Base-by-base conservation (phyloP, 2,888 invertebrate species). In the Oscheius onirici region DNA sequence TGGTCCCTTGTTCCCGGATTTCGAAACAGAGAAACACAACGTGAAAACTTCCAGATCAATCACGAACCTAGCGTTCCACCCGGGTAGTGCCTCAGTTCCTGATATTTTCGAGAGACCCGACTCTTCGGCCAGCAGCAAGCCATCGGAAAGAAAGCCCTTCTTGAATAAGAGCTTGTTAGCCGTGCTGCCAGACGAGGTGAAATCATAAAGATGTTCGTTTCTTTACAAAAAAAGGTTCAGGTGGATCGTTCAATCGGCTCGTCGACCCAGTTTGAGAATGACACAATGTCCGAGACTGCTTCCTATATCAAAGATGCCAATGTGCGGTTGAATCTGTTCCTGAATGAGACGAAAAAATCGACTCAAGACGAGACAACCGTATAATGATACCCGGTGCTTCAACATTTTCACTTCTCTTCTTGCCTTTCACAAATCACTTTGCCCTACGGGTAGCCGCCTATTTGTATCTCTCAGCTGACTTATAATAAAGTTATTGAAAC, bases 241-340 rank as follows among this genome's bases (percentile, higher is more conserved):
- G 77, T 81, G 1, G 82, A 82, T 41, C 73, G 82, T 2, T 82
- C 82, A 0, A 74, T 82, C 20, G 82, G 82, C 15, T 79, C 79
- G 11, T 80, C 82, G 2, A 82, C 82, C n/a, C 65, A 78, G 11
- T 52, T 80, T 20, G 82, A 82, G 46, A 80, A 80, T 41, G 82
- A 82, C 1, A 72, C 44, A 61, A 69, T 49, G 72, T 75, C 57
- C 51, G 73, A 22, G 26, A 57, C 77, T 5, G 40, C 17, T 54
- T 76, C 77, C 0, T 80, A 80, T 55, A 73, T 73, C 22, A 69
- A 75, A 51, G 82, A 82, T 43, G 80, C 80, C 17, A 79, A 82
- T 70, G 69, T 82, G 1, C 68, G 82, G 1, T 51, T 82, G 52
- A 82, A 82, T 54, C 65, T 82, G 20, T 82, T 82, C 55, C 67